phyloP scores from a whole-genome alignment of 2,888 invertebrate species.

The Andrena trimmerana region DNA sequence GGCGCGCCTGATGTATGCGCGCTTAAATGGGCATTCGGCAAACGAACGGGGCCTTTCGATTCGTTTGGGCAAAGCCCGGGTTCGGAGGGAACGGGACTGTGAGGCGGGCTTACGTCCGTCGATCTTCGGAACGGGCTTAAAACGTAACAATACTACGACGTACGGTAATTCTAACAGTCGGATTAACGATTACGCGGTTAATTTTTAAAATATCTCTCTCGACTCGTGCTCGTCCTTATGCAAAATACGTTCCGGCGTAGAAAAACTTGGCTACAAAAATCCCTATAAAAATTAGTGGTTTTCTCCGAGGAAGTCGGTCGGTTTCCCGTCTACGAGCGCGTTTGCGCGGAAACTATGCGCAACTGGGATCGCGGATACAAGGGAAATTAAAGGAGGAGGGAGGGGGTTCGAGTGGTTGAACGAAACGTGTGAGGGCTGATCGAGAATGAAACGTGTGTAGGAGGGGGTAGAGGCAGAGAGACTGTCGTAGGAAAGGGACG shows the following conservation, averaged over 20 bases:
- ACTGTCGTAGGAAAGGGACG: neutral
- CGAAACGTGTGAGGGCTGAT: neutral
- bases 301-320: conserved; percentile 45
- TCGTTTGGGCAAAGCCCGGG: neutral
- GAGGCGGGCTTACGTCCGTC: conserved; percentile 27
- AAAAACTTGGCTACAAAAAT: conserved; percentile 47
- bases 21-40: neutral
- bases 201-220: conserved; percentile 56
- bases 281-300: conserved; percentile 44
- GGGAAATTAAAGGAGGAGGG: neutral
- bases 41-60: conserved; percentile 7
- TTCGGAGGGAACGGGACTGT: neutral
- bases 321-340: neutral
- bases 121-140: conserved; percentile 35
- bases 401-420: neutral
- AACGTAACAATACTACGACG: conserved; percentile 56
- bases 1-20: neutral
- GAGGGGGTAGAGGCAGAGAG: neutral
- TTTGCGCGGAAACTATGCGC: neutral
- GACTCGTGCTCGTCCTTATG: conserved; percentile 45
- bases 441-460: neutral
- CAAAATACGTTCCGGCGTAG: conserved; percentile 55
- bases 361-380: conserved; percentile 12
- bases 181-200: conserved; percentile 49
- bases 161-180: conserved; percentile 55